Conservation (phyloP, 2,888 invertebrate genomes). For the Brenthis daphne region DNA sequence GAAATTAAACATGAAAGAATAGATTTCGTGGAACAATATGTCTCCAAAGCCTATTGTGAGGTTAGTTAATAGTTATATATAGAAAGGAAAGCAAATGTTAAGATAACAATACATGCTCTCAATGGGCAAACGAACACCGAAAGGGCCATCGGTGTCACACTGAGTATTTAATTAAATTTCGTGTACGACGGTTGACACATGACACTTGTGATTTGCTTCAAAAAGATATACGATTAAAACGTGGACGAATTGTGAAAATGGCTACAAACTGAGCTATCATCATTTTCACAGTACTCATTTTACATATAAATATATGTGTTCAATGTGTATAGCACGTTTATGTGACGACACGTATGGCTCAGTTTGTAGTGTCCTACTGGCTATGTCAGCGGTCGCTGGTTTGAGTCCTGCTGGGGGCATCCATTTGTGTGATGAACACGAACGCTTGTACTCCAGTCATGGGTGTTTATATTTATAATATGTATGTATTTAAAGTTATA, state of each 20-base stretch:
- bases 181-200: slow-evolving; percentile 36
- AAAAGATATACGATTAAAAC: slow-evolving; percentile 9
- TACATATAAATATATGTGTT: too few relatives aligned
- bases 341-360: too few relatives aligned
- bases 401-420: too few relatives aligned
- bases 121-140: slow-evolving; percentile 43
- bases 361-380: too few relatives aligned
- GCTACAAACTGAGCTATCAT: too few relatives aligned
- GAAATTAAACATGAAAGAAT: background rate
- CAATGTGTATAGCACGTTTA: too few relatives aligned
- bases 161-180: slow-evolving; percentile 43
- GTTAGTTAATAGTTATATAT: slow-evolving; percentile 3
- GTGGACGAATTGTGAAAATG: background rate
- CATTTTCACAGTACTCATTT: too few relatives aligned
- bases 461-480: too few relatives aligned
- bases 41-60: slow-evolving; percentile 11
- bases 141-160: slow-evolving; percentile 39
- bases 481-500: too few relatives aligned
- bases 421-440: too few relatives aligned
- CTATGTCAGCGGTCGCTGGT: too few relatives aligned
- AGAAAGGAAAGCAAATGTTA: slow-evolving; percentile 14
- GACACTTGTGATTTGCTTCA: slow-evolving; percentile 27
- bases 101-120: slow-evolving; percentile 24
- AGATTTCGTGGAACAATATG: slow-evolving; percentile 3
- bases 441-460: too few relatives aligned